Evolutionary conservation across 2,113 vertebrate species (phyloP).

Genomic region (Nannobrachium achirus): DNA sequence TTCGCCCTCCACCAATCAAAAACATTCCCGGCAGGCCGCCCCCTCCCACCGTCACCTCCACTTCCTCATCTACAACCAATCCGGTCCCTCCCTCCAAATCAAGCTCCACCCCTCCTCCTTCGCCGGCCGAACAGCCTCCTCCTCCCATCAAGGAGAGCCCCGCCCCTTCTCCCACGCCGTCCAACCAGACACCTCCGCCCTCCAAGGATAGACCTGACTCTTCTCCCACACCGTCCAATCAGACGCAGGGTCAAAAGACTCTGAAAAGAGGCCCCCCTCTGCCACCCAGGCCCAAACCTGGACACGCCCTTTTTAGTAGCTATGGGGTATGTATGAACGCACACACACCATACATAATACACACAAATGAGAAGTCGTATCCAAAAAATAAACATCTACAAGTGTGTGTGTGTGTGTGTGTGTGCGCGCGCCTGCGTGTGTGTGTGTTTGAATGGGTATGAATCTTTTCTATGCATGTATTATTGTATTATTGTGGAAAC

Average conservation of each 20-base stretch:
- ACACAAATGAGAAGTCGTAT: neutral
- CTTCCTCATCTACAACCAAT: conserved; percentile 50
- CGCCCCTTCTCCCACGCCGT: conserved; percentile 41
- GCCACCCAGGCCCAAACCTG: conserved; percentile 91
- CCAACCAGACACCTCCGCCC: conserved; percentile 35
- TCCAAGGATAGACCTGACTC: conserved; percentile 59
- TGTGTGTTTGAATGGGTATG: no score
- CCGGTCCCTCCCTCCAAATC: conserved; percentile 43
- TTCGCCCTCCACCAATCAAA: conserved; percentile 84
- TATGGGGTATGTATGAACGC: conserved; percentile 77
- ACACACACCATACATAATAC: neutral
- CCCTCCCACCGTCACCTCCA: conserved; percentile 77
- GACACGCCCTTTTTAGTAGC: conserved; percentile 89
- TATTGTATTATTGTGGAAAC: no score
- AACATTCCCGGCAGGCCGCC: conserved; percentile 86
- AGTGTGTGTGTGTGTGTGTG: no score
- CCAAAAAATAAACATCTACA: no score
- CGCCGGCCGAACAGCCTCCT: conserved; percentile 21
- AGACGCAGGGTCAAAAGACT: conserved; percentile 76
- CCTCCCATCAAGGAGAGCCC: conserved; percentile 47
- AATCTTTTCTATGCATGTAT: no score
- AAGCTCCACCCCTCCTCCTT: conserved; percentile 55
- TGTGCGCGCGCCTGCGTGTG: no score
- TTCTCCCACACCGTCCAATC: conserved; percentile 77
- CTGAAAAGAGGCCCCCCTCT: conserved; percentile 86